These are phyloP conservation scores for Trichogramma evanescens DNA, from an alignment of 2,888 invertebrate genomes.

Conservation along the genomic window DNA sequence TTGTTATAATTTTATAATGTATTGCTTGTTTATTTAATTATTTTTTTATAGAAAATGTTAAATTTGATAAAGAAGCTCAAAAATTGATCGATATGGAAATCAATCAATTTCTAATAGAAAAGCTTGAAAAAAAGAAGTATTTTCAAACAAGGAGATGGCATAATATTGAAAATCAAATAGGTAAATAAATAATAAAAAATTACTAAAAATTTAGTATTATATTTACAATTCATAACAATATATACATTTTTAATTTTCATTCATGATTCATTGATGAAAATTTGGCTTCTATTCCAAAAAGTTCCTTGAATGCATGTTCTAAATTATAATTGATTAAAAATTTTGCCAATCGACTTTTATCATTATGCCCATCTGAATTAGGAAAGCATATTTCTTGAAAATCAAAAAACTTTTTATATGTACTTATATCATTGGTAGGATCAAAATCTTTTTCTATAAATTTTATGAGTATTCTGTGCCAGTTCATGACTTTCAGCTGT, in stretches of 20 bases:
- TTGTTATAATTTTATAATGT: not conserved
- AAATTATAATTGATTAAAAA: slow-evolving; percentile 65
- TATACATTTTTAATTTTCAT: not conserved
- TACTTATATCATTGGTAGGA: slow-evolving; percentile 38
- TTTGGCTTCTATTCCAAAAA: slow-evolving; percentile 62
- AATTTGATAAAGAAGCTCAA: not conserved
- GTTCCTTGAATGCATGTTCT: slow-evolving; percentile 68
- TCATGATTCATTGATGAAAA: slow-evolving; percentile 1
- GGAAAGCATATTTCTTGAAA: slow-evolving; percentile 65
- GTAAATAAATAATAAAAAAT: not conserved
- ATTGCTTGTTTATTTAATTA: slow-evolving; percentile 8
- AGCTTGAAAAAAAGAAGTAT: not conserved
- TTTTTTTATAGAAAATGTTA: not conserved
- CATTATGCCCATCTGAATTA: slow-evolving; percentile 59
- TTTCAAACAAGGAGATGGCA: not conserved
- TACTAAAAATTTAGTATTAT: not conserved
- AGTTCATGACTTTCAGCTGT: slow-evolving; percentile 68
- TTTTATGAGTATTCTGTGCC: slow-evolving; percentile 77
- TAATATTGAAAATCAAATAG: slow-evolving; percentile 1
- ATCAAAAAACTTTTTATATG: slow-evolving; percentile 55
- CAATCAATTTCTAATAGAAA: slow-evolving; percentile 4
- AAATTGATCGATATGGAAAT: slow-evolving; percentile 12
- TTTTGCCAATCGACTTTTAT: slow-evolving; percentile 71
- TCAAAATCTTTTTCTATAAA: slow-evolving; percentile 58
- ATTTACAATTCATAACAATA: not conserved